Evolutionary conservation across 2,113 vertebrate species (phyloP), one percentile per base, ranked within the genome.

Genomic region (Cairina moschata): DNA sequence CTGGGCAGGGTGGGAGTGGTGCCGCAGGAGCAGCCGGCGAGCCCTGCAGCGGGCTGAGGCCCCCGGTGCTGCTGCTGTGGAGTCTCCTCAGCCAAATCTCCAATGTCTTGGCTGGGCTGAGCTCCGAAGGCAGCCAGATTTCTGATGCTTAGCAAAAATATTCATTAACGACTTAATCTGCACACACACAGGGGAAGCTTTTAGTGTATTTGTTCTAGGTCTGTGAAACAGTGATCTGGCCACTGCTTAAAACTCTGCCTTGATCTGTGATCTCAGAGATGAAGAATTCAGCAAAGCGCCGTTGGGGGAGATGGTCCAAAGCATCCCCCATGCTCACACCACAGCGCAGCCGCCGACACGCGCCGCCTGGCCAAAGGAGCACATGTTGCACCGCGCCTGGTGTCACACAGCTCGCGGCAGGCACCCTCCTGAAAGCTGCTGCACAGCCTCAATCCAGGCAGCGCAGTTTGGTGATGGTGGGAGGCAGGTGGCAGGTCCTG

Each of bases 111-210:
- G 92, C 92, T 82, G 86, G 96, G 91, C 83, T 10, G 73, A n/a
- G 77, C 69, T 90, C 96, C 74, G 54, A 31, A 76, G 2, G 38
- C 88, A 74, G 86, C 94, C 93, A 92, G 91, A 83, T 86, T 88
- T 93, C 87, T 96, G 90, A 93, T 93, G 91, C 84, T 95, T 85
- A 91, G 84, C 74, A 76, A 94, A 96, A 85, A 82, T 93, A 96
- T 92, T 93, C 92, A 97, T 97, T 96, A 96, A 91, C 34, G 77
- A 95, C 93, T 96, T 96, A 96, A 91, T 97, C 95, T 93, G 73
- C 9, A 0, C 66, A 16, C 86, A 90, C 86, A 85, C 81, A 78
- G 85, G 93, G 89, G 93, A 95, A 86, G 96, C 89, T 93, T 94
- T 95, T 75, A 88, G 89, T 22, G 95, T 83, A 54, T 97, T 96